Base-by-base conservation (phyloP, 2,888 invertebrate genomes). In the Abscondita cerata region DNA sequence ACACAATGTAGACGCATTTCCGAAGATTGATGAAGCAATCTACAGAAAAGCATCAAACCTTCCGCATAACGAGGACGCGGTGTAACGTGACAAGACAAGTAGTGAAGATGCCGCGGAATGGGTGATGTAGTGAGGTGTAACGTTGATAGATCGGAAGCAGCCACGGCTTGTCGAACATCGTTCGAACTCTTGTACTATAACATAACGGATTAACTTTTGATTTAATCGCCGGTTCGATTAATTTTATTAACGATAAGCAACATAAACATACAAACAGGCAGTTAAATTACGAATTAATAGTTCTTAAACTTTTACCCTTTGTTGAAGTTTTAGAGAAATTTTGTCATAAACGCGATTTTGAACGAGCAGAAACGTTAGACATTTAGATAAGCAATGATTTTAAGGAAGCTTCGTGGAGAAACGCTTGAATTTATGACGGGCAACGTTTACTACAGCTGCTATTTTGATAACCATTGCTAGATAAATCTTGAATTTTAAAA, bases 141-240 rank as follows among this genome's bases (percentile, higher is more conserved):
- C 72, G 73, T 73, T 75, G 75, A 75, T 74, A 75, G 73, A 75
- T 74, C 71, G 73, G 68, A 68, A 59, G 62, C 70, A 63, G 68
- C 71, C 68, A 67, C 66, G 67, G 66, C 68, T 72, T 72, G 74
- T 70, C 69, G 71, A 71, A 68, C 70, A 72, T 70, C 70, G 65
- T 68, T 72, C 69, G 53, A 71, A 70, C 71, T 68, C 72, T 67
- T 73, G 72, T 74, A 70, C 59, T 65, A 68, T 67, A 70, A 68
- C 66, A 70, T 68, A 72, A 71, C 71, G 73, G 72, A 69, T 71
- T 73, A 73, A 70, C 70, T 68, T n/a, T 66, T 69, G 72, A 69
- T 71, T 71, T 72, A 73, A 72, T 75, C 72, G 68, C 68, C 60
- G 31, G 20, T 55, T 18, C n/a, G 62, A 62, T 62, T 57, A 57